Evolutionary conservation across 2,113 vertebrate species (phyloP), one percentile per base, ranked within the genome.

Genomic region (Ceyx margarethae): DNA sequence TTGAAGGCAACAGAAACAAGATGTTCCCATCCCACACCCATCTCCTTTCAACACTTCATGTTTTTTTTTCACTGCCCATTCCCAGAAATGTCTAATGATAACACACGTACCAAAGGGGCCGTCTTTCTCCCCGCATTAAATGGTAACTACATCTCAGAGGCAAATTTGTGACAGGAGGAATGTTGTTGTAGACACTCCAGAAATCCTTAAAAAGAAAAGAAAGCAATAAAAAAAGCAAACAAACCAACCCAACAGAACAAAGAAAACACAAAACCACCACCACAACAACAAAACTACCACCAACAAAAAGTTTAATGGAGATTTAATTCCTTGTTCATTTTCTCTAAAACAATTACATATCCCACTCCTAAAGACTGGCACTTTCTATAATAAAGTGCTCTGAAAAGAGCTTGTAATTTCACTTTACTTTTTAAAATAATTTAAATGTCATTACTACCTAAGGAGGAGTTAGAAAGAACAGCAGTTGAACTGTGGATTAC

Each of bases 111-210:
- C 99, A 99, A 33, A 99, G 97, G 0, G 98, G 99, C 84, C 98
- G 98, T 87, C 99, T 98, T 95, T 99, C 98, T 85, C 99, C 99
- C 95, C 98, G 97, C 99, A 99, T 99, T 97, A 99, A 97, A 89
- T 99, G 99, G 94, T 99, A 99, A 96, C 98, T 99, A 37, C 98
- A 99, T 94, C 98, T 98, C 96, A 99, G 90, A 56, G 98, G 98
- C 95, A 99, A 96, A 84, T 94, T 97, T 81, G 98, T 97, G 94
- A 99, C 99, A 2, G 98, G 89, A 69, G 99, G 98, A 93, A 99
- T 99, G 92, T 99, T 99, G 97, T 99, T 99, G 97, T 99, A 99
- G 84, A 99, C 99, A 91, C 99, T 98, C 99, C 99, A 99, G 92
- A 99, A 99, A 96, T 98, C 98, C 99, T 99, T 93, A 74, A 85